phyloP scores from a whole-genome alignment of 2,797 vertebrate genomes.

The Schizopygopsis malacanthus region DNA sequence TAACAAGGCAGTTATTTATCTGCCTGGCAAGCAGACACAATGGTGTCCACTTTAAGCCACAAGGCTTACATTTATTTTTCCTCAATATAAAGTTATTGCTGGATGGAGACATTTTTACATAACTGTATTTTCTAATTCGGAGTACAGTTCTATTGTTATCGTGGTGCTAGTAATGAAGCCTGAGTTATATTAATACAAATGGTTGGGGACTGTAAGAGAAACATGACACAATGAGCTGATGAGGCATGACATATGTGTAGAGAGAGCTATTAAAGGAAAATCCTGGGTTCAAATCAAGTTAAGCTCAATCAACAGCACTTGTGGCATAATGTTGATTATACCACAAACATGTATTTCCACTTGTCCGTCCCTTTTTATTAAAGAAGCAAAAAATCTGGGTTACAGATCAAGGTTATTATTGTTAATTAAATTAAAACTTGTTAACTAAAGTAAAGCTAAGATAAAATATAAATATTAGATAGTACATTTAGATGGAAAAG shows the following conservation, averaged over 20 bases:
- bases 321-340: background rate
- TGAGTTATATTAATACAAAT: conserved; percentile 30
- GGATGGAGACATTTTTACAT: conserved; percentile 61
- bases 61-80: conserved; percentile 66
- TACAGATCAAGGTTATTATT: background rate
- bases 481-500: background rate
- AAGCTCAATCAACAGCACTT: background rate
- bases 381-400: background rate
- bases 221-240: conserved; percentile 31
- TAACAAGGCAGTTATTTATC: conserved; percentile 73
- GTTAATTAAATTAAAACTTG: background rate
- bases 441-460: background rate
- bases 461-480: background rate
- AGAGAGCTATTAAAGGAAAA: conserved; percentile 3
- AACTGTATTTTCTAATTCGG: conserved; percentile 52
- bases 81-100: conserved; percentile 68
- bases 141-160: conserved; percentile 37
- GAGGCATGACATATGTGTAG: conserved; percentile 16
- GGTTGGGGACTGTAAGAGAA: background rate
- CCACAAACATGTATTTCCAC: background rate
- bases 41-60: conserved; percentile 65
- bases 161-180: conserved; percentile 14
- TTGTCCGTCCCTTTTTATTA: background rate
- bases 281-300: background rate
- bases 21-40: conserved; percentile 65